Percentiles rank a stretch among this genome's conserved stretches.
Evolutionary conservation across 2,797 vertebrate species (phyloP).

Genomic region (Microctenopoma stevenorrisi): DNA sequence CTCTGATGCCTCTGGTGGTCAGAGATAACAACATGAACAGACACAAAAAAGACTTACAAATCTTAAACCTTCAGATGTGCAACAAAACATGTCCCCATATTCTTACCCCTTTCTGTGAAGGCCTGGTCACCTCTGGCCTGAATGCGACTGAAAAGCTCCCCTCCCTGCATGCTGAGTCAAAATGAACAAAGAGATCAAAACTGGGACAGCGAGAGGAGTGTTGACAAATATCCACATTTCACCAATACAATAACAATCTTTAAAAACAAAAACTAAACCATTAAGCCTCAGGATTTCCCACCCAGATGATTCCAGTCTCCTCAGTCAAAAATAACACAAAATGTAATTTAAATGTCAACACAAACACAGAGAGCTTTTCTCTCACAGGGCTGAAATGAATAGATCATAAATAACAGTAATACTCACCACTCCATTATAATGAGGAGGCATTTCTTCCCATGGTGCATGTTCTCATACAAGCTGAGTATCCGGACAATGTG

Average conservation of each 20-base stretch:
- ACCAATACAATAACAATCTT: not conserved
- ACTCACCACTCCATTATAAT: conserved; percentile 96
- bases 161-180: conserved; percentile 82
- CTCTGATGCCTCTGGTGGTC: conserved; percentile 89
- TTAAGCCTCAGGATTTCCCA: no score
- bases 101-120: conserved; percentile 94
- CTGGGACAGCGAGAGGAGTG: conserved; percentile 42
- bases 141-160: conserved; percentile 95
- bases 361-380: not conserved
- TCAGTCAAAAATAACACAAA: no score
- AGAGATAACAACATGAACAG: conserved; percentile 2
- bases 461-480: conserved; percentile 94
- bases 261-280: no score
- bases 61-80: no score
- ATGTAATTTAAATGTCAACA: no score
- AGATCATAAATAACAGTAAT: not conserved
- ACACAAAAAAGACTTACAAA: not conserved
- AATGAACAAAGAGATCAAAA: conserved; percentile 61
- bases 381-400: not conserved
- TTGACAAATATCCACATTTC: conserved; percentile 29
- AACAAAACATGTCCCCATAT: no score
- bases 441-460: conserved; percentile 92
- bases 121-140: conserved; percentile 95
- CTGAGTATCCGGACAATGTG: conserved; percentile 90
- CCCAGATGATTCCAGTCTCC: no score